These are phyloP conservation scores for Heliconius congener DNA, from an alignment of 1,140 invertebrate genomes.

Conservation along the genomic window DNA sequence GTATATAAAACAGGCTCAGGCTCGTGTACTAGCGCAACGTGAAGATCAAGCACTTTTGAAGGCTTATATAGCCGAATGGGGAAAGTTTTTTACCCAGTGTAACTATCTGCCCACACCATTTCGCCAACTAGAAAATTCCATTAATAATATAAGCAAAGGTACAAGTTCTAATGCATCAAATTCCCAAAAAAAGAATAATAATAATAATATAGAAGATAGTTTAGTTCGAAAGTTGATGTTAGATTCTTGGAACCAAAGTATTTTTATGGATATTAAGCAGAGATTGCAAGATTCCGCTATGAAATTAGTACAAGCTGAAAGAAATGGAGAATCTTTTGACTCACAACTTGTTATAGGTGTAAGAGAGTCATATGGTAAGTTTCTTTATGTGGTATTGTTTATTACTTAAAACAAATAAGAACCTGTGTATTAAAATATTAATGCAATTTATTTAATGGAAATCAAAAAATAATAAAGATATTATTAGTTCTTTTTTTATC, in stretches of 20 bases:
- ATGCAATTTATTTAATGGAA: no score
- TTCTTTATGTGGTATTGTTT: neutral
- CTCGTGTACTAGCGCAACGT: constrained; percentile 92
- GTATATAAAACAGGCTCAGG: constrained; percentile 96
- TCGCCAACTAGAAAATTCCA: constrained; percentile 93
- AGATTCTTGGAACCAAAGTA: constrained; percentile 98
- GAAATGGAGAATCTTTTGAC: constrained; percentile 98
- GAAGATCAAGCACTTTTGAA: constrained; percentile 97
- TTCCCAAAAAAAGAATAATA: constrained; percentile 86
- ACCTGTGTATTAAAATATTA: no score
- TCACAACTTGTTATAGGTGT: constrained; percentile 98
- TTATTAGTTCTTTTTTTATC: no score
- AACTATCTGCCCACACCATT: constrained; percentile 98
- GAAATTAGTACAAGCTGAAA: constrained; percentile 97
- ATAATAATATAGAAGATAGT: constrained; percentile 92
- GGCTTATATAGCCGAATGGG: constrained; percentile 98
- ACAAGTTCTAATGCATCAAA: constrained; percentile 72
- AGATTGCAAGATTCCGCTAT: constrained; percentile 97
- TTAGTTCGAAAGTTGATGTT: constrained; percentile 97
- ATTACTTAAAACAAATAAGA: no score
- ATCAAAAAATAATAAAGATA: no score
- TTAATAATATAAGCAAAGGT: constrained; percentile 80
- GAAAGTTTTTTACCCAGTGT: constrained; percentile 98
- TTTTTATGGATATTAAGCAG: constrained; percentile 97
- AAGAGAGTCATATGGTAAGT: constrained; percentile 94